phyloP scores from a whole-genome alignment of 2,797 vertebrate genomes.

The Pteronotus mesoamericanus region DNA sequence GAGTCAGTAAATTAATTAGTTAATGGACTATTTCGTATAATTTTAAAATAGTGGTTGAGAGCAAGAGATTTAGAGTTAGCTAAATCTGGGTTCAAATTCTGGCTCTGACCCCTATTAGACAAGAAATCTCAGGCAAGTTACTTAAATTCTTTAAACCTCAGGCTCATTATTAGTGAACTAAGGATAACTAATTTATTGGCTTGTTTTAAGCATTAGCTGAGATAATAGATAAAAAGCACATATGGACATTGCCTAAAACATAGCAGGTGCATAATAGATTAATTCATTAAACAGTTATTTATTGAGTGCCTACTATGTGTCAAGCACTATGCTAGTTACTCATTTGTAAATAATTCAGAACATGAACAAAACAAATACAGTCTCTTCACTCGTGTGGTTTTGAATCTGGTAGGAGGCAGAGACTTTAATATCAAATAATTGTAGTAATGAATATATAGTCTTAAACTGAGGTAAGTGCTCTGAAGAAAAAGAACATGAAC shows the following conservation, averaged over 20 bases:
- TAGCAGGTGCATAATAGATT: not conserved
- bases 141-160: constrained; percentile 6
- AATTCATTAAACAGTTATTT: not conserved
- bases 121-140: not conserved
- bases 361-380: not conserved
- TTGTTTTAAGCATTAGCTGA: not conserved
- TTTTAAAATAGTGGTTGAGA: constrained; percentile 19
- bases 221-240: not conserved
- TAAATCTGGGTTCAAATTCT: not conserved
- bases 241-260: not conserved
- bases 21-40: not conserved
- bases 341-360: not conserved
- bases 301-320: not conserved
- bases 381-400: not conserved
- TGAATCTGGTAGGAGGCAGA: not conserved
- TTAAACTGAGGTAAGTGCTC: not conserved
- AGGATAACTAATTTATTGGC: not conserved
- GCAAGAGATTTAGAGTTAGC: not conserved
- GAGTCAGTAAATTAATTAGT: not conserved
- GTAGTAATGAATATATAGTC: not conserved
- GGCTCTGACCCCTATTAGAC: not conserved
- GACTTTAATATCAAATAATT: not conserved
- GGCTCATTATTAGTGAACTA: not conserved
- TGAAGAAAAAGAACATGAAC: not conserved
- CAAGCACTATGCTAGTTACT: not conserved